Percentiles rank a stretch among this genome's conserved stretches.
These are phyloP conservation scores for Tetranychus piercei DNA, from an alignment of 2,888 invertebrate species.

Conservation along the genomic window DNA sequence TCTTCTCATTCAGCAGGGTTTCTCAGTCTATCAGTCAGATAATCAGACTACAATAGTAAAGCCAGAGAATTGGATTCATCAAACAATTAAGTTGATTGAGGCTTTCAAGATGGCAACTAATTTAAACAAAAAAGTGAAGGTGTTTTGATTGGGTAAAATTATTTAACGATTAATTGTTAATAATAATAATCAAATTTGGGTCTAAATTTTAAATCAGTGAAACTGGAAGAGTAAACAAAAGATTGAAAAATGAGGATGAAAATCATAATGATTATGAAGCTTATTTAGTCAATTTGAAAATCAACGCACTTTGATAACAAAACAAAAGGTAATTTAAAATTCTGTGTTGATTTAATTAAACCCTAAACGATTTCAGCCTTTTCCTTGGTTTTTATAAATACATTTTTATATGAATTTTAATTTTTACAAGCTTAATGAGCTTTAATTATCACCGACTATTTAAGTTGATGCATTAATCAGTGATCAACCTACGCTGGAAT, in stretches of 20 bases:
- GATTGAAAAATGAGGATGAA: neutral
- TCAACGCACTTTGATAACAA: too few relatives aligned
- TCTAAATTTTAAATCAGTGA: neutral
- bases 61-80: too few relatives aligned
- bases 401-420: too few relatives aligned
- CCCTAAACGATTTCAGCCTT: too few relatives aligned
- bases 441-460: too few relatives aligned
- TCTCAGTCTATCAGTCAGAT: neutral
- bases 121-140: too few relatives aligned
- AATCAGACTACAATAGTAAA: neutral
- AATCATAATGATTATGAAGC: neutral
- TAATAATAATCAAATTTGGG: neutral
- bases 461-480: neutral
- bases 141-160: neutral
- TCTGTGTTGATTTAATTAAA: neutral
- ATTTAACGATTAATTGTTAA: neutral
- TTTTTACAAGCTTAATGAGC: too few relatives aligned
- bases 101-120: too few relatives aligned
- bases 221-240: neutral
- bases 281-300: neutral
- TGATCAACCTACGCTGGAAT: neutral
- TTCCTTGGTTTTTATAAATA: too few relatives aligned
- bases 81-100: too few relatives aligned
- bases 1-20: neutral
- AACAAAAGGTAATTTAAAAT: neutral